These are phyloP conservation scores for Sebastes iracundus DNA, from an alignment of 2,797 vertebrate genomes.

Conservation along the genomic window DNA sequence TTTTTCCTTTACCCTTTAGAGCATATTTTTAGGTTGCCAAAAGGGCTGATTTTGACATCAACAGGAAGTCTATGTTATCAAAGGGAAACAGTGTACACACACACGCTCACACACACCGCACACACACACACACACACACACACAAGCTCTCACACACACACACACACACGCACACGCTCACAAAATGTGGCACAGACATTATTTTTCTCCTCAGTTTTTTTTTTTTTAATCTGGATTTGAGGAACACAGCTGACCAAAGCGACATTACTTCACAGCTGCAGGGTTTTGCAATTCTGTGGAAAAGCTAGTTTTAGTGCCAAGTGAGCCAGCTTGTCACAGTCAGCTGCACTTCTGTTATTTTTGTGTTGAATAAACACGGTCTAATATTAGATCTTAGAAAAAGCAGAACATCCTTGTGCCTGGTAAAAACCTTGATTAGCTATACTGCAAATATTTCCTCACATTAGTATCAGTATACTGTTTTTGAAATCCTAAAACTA, in stretches of 20 bases:
- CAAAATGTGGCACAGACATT: not conserved
- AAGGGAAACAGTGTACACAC: conserved; percentile 40
- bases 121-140: not conserved
- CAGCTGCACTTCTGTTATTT: conserved; percentile 49
- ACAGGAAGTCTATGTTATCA: conserved; percentile 66
- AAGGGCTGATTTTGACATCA: conserved; percentile 38
- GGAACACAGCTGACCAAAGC: conserved; percentile 28
- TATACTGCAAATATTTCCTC: not conserved
- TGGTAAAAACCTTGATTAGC: not conserved
- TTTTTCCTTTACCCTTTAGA: not conserved
- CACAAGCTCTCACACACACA: not conserved
- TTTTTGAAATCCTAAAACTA: not conserved
- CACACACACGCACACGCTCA: not conserved
- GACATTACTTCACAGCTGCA: conserved; percentile 12
- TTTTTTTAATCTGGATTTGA: not conserved
- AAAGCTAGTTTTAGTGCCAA: conserved; percentile 17
- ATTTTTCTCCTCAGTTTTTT: not conserved
- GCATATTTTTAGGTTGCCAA: conserved; percentile 7
- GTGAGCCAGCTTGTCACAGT: conserved; percentile 61
- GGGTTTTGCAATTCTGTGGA: conserved; percentile 45
- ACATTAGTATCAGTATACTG: not conserved
- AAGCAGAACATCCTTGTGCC: conserved; percentile 16
- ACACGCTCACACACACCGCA: not conserved
- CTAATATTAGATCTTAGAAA: conserved; percentile 53
- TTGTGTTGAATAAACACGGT: conserved; percentile 2